Base-by-base conservation (phyloP, 2,888 invertebrate species). In the Eristalis pertinax region DNA sequence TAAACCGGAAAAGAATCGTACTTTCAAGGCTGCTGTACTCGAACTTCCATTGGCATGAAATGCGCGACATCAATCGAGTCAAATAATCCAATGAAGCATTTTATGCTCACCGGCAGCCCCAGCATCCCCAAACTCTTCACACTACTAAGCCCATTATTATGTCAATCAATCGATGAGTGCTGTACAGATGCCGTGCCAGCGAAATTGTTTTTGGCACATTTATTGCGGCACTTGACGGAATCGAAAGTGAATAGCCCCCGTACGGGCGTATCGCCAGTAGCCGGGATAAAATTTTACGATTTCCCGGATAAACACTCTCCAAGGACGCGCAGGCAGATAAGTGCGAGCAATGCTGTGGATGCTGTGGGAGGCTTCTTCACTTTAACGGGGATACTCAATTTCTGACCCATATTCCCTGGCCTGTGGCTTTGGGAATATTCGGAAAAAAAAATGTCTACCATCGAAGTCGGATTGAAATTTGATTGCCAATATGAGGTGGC, bases 151-250 rank as follows among this genome's bases (percentile, higher is more conserved):
- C 69, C 85, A 86, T 78, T 82, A 86, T 74, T 78, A 56, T 78
- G 69, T 74, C 78, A 82, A 74, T 86, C 77, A 74, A 82, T 82
- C 82, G 82, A 78, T 78, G 50, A 73, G 69, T 50, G 65, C 62
- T 74, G 63, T 41, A 78, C 38, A 62, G 65, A 70, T 70, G 69
- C 50, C 65, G 50, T 56, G 74, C 10, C 50, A 19, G 41, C 24
- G 32, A 82, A 73, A 86, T 70, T 82, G 82, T 74, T 78, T 82
- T 74, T 78, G 78, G 74, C 82, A 77, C 65, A 82, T 85, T 85
- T 85, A 85, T 74, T 77, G 77, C 7, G 69, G 63, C 69, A 78
- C 82, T 86, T 82, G 85, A 82, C 50, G 73, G 78, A 82, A 82
- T 86, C 62, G 74, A 82, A 65, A 70, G 74, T 82, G 77, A 78